Evolutionary conservation across 2,888 invertebrate species (phyloP).

Genomic region (Pammene fasciana): DNA sequence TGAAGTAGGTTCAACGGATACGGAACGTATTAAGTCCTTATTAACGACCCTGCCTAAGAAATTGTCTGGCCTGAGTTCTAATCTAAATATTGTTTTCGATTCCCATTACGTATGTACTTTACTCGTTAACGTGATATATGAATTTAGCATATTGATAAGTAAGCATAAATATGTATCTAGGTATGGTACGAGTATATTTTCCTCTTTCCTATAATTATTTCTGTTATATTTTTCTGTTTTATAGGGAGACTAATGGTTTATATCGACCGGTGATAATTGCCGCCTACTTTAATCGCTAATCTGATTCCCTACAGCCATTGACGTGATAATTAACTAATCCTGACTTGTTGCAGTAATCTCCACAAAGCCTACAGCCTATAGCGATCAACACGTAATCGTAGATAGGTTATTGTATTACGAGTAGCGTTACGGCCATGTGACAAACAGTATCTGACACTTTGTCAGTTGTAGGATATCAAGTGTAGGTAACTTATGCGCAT

Average conservation of each 20-base stretch:
- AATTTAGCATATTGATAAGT: background rate
- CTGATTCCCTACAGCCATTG: slow-evolving; percentile 6
- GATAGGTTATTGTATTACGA: slow-evolving; percentile 38
- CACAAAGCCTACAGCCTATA: slow-evolving; percentile 16
- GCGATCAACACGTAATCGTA: slow-evolving; percentile 30
- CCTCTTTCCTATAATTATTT: no score
- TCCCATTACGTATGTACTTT: background rate
- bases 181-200: no score
- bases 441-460: slow-evolving; percentile 24
- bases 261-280: background rate
- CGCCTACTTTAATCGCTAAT: slow-evolving; percentile 3
- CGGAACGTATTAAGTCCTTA: no score
- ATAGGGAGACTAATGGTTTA: background rate
- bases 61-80: background rate
- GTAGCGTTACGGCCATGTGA: slow-evolving; percentile 15
- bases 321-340: background rate
- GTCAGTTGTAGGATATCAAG: slow-evolving; percentile 22
- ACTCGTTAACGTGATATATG: background rate
- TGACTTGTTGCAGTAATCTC: slow-evolving; percentile 12
- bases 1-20: no score
- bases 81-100: background rate
- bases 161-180: no score
- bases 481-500: background rate
- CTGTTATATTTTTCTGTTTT: background rate
- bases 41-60: background rate